Conservation (phyloP, 2,113 vertebrate species). For the Sula dactylatra region DNA sequence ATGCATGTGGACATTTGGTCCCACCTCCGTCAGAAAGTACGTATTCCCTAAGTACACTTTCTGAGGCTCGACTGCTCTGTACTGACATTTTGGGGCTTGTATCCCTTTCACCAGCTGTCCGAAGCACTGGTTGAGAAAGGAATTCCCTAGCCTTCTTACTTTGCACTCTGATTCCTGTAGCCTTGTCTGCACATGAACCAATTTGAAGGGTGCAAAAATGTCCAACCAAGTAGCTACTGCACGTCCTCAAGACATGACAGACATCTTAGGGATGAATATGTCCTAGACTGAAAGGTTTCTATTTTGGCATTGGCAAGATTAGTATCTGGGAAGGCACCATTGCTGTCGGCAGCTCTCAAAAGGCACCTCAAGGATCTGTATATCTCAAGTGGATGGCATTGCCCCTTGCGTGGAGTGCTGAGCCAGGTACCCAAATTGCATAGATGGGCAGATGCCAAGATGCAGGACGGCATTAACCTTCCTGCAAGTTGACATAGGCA, state of each 20-base stretch:
- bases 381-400: background rate
- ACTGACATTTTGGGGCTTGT: background rate
- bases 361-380: background rate
- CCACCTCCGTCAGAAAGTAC: background rate
- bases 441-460: background rate
- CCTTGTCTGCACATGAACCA: background rate
- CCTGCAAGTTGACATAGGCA: background rate
- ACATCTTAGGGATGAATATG: background rate
- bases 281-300: background rate
- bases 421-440: background rate
- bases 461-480: background rate
- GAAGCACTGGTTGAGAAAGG: background rate
- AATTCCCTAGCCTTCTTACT: background rate
- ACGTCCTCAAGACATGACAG: background rate
- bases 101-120: background rate
- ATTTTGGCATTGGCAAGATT: background rate
- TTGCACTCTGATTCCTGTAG: background rate
- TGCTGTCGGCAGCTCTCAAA: background rate
- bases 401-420: fast-evolving
- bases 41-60: background rate
- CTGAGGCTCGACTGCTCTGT: background rate
- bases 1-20: background rate
- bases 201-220: background rate
- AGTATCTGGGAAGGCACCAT: background rate
- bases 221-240: background rate